Percentiles rank a stretch among this genome's conserved stretches.
Conservation (phyloP, 2,113 vertebrate genomes). For the Microtus richardsoni region DNA sequence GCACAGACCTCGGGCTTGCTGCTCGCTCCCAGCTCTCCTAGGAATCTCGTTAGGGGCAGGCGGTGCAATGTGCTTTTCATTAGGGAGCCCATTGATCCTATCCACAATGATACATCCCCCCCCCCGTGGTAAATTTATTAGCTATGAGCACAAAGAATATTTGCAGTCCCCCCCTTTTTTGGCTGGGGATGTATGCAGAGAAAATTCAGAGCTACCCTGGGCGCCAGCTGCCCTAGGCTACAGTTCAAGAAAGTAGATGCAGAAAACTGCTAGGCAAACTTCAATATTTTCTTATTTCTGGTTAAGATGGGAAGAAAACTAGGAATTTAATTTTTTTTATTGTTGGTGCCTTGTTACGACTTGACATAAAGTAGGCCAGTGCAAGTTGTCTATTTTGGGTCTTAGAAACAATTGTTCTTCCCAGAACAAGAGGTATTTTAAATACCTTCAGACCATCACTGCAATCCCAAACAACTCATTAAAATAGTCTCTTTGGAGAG, state of each 20-base stretch:
- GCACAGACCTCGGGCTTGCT: conserved; percentile 76
- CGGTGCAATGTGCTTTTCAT: conserved; percentile 83
- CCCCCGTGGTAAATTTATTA: conserved; percentile 75
- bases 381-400: conserved; percentile 23
- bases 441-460: background rate
- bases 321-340: background rate
- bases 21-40: conserved; percentile 79
- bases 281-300: background rate
- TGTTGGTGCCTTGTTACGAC: background rate
- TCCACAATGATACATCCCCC: conserved; percentile 80
- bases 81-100: conserved; percentile 79
- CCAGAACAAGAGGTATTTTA: conserved; percentile 39
- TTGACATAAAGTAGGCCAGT: background rate
- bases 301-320: conserved; percentile 12
- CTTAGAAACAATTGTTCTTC: conserved; percentile 35
- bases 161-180: background rate
- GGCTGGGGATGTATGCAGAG: accelerated
- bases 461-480: conserved; percentile 39
- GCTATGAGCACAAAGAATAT: conserved; percentile 69
- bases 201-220: background rate
- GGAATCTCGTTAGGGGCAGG: conserved; percentile 78
- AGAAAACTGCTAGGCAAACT: conserved; percentile 22
- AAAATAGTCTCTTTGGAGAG: background rate
- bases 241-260: background rate
- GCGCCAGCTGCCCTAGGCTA: background rate